A percentile compares a stretch with the other conserved stretches of the same genome.
Evolutionary conservation across 2,797 vertebrate species (phyloP).

Genomic region (Gallinago solitaria): DNA sequence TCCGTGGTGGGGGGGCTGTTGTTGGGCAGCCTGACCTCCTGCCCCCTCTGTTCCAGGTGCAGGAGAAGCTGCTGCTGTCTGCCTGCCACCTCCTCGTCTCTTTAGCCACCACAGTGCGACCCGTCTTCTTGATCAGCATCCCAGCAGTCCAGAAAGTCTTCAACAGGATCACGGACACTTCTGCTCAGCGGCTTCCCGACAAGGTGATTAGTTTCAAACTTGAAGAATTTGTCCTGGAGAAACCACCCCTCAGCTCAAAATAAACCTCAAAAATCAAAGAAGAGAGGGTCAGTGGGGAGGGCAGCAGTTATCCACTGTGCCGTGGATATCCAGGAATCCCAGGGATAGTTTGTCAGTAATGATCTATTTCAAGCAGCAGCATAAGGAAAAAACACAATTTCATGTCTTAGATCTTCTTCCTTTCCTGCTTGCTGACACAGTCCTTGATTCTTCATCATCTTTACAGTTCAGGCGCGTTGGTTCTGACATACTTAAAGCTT

Average conservation of each 20-base stretch:
- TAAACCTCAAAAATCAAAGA: neutral
- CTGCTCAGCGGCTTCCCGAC: slow-evolving; percentile 86
- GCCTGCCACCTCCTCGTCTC: slow-evolving; percentile 94
- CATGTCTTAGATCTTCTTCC: neutral
- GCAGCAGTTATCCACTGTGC: neutral
- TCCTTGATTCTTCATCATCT: neutral
- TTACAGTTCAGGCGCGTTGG: neutral
- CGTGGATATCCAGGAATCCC: neutral
- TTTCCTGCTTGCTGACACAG: neutral
- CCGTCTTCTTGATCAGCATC: slow-evolving; percentile 92
- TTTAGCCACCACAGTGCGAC: slow-evolving; percentile 92
- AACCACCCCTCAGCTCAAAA: neutral
- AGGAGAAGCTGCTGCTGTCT: slow-evolving; percentile 93
- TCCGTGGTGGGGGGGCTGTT: neutral
- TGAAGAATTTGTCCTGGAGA: neutral
- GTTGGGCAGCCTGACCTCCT: neutral
- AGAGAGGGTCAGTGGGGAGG: too few species aligned
- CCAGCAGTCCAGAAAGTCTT: slow-evolving; percentile 94
- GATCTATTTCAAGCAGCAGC: neutral
- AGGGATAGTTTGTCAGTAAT: neutral
- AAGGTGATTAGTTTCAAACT: slow-evolving; percentile 79
- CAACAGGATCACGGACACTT: slow-evolving; percentile 90
- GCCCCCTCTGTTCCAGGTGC: slow-evolving; percentile 81
- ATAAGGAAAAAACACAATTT: neutral
- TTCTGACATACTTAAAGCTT: neutral